Evolutionary conservation across 2,888 invertebrate genomes (phyloP).

Genomic region (Podabrus alpinus): DNA sequence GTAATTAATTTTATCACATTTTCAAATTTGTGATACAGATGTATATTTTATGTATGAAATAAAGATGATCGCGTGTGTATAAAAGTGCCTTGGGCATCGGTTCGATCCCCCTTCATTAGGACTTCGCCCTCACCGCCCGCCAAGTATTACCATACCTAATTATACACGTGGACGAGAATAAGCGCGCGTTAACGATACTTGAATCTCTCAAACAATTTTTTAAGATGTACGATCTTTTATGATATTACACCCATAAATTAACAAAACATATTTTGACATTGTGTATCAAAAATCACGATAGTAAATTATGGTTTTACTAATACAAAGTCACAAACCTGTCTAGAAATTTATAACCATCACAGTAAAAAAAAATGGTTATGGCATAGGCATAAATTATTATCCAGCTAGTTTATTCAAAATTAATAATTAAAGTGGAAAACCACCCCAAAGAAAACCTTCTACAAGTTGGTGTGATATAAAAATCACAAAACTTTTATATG

Average conservation of each 20-base stretch:
- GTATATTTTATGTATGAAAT: not conserved
- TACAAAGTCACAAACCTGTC: not conserved
- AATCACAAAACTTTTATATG: not conserved
- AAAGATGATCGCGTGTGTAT: slow-evolving; percentile 47
- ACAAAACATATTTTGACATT: slow-evolving; percentile 25
- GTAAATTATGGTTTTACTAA: slow-evolving; percentile 13
- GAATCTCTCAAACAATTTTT: slow-evolving; percentile 22
- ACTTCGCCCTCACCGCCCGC: slow-evolving; percentile 54
- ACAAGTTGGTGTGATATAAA: not conserved
- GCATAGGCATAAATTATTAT: not conserved
- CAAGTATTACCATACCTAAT: slow-evolving; percentile 56
- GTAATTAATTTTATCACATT: not conserved
- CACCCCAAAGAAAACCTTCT: not conserved
- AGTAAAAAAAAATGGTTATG: not conserved
- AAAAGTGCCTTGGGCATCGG: slow-evolving; percentile 40
- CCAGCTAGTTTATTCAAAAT: not conserved
- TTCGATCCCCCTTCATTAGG: slow-evolving; percentile 42
- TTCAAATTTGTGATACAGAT: not conserved
- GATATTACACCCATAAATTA: slow-evolving; percentile 26
- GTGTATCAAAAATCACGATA: slow-evolving; percentile 16
- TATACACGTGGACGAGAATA: slow-evolving; percentile 51
- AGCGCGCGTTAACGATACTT: slow-evolving; percentile 30
- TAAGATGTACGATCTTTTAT: slow-evolving; percentile 24
- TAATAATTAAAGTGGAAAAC: not conserved
- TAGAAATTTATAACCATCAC: not conserved